A percentile compares a stretch with the other conserved stretches of the same genome.
Evolutionary conservation across 1,140 invertebrate species (phyloP).

Genomic region (Danaus melanippus): DNA sequence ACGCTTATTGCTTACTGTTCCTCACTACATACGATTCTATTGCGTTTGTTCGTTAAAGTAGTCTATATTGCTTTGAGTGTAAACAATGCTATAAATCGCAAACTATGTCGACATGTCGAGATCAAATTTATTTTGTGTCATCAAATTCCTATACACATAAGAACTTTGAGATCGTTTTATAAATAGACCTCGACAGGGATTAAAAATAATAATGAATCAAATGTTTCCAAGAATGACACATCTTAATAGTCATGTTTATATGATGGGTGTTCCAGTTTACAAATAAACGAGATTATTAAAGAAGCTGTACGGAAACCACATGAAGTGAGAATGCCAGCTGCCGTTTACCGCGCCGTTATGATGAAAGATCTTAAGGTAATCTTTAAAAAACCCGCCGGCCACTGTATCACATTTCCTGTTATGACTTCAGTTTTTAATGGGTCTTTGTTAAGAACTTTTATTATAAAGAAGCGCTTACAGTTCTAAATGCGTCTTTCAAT

Average conservation of each 20-base stretch:
- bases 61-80: conserved; percentile 27
- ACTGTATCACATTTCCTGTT: conserved; percentile 68
- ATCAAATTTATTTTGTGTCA: too few species aligned
- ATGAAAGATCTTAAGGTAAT: conserved; percentile 50
- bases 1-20: conserved; percentile 62
- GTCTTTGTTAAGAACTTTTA: conserved; percentile 55
- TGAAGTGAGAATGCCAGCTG: conserved; percentile 61
- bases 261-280: conserved; percentile 53
- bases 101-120: not conserved
- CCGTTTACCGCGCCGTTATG: conserved; percentile 59
- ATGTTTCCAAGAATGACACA: conserved; percentile 26
- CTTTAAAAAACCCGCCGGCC: conserved; percentile 42
- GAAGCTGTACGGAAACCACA: conserved; percentile 62
- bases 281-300: conserved; percentile 69
- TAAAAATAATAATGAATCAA: conserved; percentile 24
- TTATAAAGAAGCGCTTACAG: conserved; percentile 50
- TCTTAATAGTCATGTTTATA: conserved; percentile 43
- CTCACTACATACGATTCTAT: conserved; percentile 28
- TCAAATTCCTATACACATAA: too few species aligned
- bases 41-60: conserved; percentile 28
- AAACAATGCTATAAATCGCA: conserved; percentile 13
- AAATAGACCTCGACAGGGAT: conserved; percentile 17
- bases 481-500: conserved; percentile 29
- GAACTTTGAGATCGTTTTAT: conserved; percentile 8
- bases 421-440: conserved; percentile 67